phyloP scores from a whole-genome alignment of 2,113 vertebrate genomes.

The Neotragus pygmaeus region DNA sequence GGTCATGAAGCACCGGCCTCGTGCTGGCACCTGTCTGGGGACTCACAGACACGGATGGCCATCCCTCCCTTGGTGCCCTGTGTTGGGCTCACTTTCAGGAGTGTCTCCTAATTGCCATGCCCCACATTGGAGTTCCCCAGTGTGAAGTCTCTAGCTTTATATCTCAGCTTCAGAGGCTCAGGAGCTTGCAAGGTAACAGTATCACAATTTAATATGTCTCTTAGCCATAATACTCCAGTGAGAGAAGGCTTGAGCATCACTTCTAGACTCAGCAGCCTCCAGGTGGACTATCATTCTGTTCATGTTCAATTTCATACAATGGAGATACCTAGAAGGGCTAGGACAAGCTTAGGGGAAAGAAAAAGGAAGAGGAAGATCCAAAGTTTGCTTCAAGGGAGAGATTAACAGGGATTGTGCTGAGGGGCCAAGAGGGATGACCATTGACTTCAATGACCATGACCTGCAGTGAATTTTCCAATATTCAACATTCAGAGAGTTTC shows the following conservation, averaged over 20 bases:
- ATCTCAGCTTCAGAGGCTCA: not conserved
- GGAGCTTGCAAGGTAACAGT: not conserved
- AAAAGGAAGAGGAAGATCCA: not conserved
- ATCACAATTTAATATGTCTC: not conserved
- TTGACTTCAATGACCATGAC: not conserved
- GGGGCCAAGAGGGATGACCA: too few relatives aligned
- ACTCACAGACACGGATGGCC: not conserved
- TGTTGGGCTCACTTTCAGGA: not conserved
- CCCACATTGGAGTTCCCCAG: not conserved
- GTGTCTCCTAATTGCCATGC: not conserved
- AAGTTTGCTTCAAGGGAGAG: not conserved
- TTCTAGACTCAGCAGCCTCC: not conserved
- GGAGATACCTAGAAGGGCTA: not conserved
- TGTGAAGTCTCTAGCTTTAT: not conserved
- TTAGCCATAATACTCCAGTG: too few relatives aligned
- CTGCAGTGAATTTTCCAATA: not conserved
- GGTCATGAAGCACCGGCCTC: not conserved
- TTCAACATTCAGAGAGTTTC: too few relatives aligned
- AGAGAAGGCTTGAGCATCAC: not conserved
- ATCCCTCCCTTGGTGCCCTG: fast-evolving
- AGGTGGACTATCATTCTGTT: not conserved
- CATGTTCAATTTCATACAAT: too few relatives aligned
- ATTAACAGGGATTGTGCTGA: not conserved
- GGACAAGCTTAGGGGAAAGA: not conserved
- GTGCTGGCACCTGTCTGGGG: fast-evolving